Conservation (phyloP, 2,797 vertebrate genomes). For the Pteronotus mesoamericanus region DNA sequence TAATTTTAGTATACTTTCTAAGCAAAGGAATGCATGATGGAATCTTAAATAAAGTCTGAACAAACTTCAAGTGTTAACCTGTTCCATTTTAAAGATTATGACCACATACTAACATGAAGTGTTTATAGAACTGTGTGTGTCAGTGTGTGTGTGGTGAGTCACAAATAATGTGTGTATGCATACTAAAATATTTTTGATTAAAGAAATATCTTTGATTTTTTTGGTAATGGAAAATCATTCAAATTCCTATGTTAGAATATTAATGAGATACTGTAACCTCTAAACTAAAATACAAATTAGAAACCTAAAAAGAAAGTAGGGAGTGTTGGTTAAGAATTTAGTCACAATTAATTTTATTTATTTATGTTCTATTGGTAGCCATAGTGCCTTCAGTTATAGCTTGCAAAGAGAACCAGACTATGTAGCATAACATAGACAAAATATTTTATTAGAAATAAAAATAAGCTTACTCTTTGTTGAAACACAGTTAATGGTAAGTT, state of each 20-base stretch:
- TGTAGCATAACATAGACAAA: neutral
- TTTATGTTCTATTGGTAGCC: neutral
- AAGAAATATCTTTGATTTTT: neutral
- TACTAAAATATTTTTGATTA: neutral
- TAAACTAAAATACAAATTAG: neutral
- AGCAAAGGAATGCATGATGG: neutral
- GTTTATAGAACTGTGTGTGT: neutral
- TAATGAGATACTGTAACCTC: neutral
- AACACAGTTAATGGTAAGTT: neutral
- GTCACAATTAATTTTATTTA: neutral
- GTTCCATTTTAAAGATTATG: neutral
- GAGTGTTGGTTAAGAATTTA: neutral
- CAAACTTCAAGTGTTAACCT: neutral
- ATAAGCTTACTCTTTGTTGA: neutral
- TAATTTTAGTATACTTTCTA: neutral
- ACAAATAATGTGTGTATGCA: neutral
- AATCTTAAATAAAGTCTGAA: neutral
- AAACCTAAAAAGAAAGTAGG: neutral
- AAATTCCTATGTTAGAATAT: neutral
- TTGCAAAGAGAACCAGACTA: neutral
- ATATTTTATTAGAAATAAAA: neutral
- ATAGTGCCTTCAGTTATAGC: neutral
- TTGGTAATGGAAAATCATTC: neutral
- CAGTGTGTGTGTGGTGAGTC: neutral
- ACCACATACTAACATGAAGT: neutral